Evolutionary conservation across 2,113 vertebrate species (phyloP).

Genomic region (Daboia siamensis): DNA sequence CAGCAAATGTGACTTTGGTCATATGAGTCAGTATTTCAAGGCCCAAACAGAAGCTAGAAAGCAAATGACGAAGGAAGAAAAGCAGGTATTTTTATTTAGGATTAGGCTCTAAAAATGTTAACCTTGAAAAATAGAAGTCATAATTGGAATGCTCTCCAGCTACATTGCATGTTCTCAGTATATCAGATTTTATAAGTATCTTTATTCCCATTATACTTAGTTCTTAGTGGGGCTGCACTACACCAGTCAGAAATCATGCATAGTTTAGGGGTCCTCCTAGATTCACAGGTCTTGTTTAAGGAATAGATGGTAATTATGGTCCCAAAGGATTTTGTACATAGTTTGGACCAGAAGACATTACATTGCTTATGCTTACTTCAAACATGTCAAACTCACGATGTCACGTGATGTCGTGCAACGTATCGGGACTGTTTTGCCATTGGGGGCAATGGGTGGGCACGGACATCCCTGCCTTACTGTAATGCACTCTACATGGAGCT

Average conservation of each 20-base stretch:
- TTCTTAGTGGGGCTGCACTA: not conserved
- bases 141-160: slow-evolving; percentile 34
- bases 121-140: not conserved
- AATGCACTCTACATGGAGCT: not conserved
- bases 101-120: slow-evolving; percentile 18
- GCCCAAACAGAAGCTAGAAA: slow-evolving; percentile 90
- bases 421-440: too few relatives aligned
- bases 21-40: slow-evolving; percentile 93
- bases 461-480: not conserved
- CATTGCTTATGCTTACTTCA: not conserved
- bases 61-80: slow-evolving; percentile 95
- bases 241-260: not conserved
- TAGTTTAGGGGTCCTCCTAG: not conserved
- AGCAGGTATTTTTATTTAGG: slow-evolving; percentile 74
- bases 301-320: not conserved
- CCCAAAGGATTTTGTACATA: not conserved
- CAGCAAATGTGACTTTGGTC: slow-evolving; percentile 91
- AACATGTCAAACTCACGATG: too few relatives aligned
- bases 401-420: too few relatives aligned
- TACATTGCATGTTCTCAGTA: not conserved
- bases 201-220: not conserved
- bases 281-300: not conserved
- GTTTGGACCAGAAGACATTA: not conserved
- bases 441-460: too few relatives aligned
- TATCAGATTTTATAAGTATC: not conserved